phyloP scores from a whole-genome alignment of 2,888 invertebrate species.

The Temnothorax unifasciatus region DNA sequence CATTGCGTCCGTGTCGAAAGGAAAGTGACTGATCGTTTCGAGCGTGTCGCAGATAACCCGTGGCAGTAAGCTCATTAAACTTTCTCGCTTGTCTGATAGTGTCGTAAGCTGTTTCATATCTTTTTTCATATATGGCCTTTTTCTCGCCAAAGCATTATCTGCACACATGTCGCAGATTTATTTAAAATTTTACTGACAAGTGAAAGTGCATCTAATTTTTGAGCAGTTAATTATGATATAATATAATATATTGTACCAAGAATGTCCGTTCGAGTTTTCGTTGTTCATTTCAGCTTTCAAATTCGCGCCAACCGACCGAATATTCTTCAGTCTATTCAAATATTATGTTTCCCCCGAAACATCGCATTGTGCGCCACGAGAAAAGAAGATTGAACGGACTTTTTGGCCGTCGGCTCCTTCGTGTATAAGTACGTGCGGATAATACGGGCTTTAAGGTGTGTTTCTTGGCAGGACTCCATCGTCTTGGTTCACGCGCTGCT shows the following conservation, averaged over 20 bases:
- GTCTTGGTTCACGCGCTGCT: conserved; percentile 45
- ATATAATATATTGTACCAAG: not conserved
- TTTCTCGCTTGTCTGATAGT: not conserved
- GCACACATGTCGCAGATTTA: not conserved
- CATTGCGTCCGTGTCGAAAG: no score
- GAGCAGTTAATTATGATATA: not conserved
- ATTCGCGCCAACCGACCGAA: not conserved
- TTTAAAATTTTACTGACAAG: not conserved
- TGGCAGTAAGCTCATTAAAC: conserved; percentile 68
- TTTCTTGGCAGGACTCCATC: conserved; percentile 66
- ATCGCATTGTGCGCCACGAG: not conserved
- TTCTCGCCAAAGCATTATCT: not conserved
- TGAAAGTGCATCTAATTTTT: not conserved
- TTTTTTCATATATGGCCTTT: not conserved
- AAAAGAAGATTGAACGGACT: conserved; percentile 35
- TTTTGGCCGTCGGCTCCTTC: not conserved
- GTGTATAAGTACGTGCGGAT: not conserved
- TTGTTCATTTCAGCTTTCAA: not conserved
- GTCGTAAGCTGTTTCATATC: not conserved
- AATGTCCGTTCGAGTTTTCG: not conserved
- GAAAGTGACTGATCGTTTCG: no score
- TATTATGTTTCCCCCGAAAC: conserved; percentile 6
- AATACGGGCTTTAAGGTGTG: conserved; percentile 57
- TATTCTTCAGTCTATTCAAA: not conserved
- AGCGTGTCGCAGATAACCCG: conserved; percentile 60